Evolutionary conservation across 2,797 vertebrate genomes (phyloP).

Genomic region (Pitangus sulphuratus): DNA sequence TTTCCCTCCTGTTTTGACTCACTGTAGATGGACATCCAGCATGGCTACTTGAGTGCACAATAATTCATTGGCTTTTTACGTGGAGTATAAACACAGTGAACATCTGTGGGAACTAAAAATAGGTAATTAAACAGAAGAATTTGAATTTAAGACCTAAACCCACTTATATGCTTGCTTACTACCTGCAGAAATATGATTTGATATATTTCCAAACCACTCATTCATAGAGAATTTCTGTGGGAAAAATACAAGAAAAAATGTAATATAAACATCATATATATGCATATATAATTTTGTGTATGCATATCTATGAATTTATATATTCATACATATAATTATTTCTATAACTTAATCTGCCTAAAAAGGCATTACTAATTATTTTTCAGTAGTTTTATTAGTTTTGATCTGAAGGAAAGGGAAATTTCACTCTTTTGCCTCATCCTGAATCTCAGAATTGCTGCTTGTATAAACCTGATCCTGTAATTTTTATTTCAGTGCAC

Average conservation of each 20-base stretch:
- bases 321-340: background rate
- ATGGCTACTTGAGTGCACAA: background rate
- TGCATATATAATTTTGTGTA: background rate
- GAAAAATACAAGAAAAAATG: background rate
- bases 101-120: background rate
- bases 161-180: background rate
- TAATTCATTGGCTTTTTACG: background rate
- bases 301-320: background rate
- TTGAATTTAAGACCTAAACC: background rate
- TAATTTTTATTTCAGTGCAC: background rate
- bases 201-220: background rate
- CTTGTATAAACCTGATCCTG: background rate
- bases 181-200: background rate
- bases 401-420: background rate
- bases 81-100: background rate
- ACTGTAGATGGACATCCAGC: background rate
- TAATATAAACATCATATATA: background rate
- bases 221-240: background rate
- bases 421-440: background rate
- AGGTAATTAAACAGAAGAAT: background rate
- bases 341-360: background rate
- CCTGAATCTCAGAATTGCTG: background rate
- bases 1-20: background rate
- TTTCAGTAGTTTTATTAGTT: background rate
- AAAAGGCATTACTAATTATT: background rate